These are phyloP conservation scores for Barypeithes pellucidus DNA, from an alignment of 2,888 invertebrate genomes.

Conservation along the genomic window DNA sequence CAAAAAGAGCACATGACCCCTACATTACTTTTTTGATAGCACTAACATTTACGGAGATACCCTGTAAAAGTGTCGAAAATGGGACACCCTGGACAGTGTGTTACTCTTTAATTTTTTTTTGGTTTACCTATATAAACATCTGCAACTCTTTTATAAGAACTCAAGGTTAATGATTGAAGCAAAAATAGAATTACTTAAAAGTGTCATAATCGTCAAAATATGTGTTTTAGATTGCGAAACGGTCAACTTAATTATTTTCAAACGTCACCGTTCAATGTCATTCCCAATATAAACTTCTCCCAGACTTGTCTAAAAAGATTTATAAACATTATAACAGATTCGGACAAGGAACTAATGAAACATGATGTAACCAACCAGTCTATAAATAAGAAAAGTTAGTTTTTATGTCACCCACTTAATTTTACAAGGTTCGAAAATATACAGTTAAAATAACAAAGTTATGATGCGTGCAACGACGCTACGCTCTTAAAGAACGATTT, in stretches of 20 bases:
- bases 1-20: too few relatives aligned
- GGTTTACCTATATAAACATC: too few relatives aligned
- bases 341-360: not conserved
- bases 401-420: not conserved
- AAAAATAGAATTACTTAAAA: not conserved
- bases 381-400: not conserved
- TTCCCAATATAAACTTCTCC: not conserved
- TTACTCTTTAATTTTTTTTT: too few relatives aligned
- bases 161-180: not conserved
- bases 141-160: not conserved
- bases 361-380: slow-evolving; percentile 3
- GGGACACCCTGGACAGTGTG: too few relatives aligned
- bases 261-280: slow-evolving; percentile 6
- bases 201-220: slow-evolving; percentile 14
- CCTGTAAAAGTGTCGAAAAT: too few relatives aligned
- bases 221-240: not conserved
- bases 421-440: not conserved
- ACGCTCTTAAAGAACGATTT: too few relatives aligned
- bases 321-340: not conserved
- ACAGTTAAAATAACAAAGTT: too few relatives aligned
- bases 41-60: too few relatives aligned
- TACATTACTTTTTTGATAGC: too few relatives aligned
- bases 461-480: too few relatives aligned
- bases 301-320: slow-evolving; percentile 8
- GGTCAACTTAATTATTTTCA: slow-evolving; percentile 11